Evolutionary conservation across 1,140 invertebrate species (phyloP), one percentile per base, ranked within the genome.

Genomic region (Cyrtorhinus lividipennis): DNA sequence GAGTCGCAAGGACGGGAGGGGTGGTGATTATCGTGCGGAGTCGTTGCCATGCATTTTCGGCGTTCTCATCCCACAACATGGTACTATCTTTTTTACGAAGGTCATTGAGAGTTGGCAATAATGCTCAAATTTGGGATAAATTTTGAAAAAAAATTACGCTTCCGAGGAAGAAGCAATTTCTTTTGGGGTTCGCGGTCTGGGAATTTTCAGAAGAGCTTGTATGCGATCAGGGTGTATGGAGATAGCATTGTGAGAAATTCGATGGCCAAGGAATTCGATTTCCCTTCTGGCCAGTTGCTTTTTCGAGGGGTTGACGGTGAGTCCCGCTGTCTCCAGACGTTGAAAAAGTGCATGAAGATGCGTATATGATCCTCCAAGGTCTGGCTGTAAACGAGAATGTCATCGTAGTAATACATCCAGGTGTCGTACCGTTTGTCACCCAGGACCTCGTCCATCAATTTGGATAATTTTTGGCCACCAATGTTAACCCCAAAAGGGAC

Each of bases 361-460:
- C 53, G 24, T 18, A 64, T n/a, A 58, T 68, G 67, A 30, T 61
- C 48, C 23, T 68, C 67, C 26, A 61, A 66, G 38, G 26, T 62
- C 8, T 27, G 3, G 3, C 38, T 63, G 23, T 63, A 66, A 59
- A 66, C 64, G 45, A 70, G 64, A 24, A 69, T 65, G 61, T 73
- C 75, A 66, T 73, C 73, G 38, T 74, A 23, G 61, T 71, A 75
- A 27, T 53, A 24, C 13, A 57, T 53, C 2, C 27, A 20, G 27
- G 24, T 63, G 2, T 58, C 20, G 56, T 24, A 58, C 2, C 22
- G 22, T 2, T 64, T 22, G 13, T 45, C 44, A 0, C 67, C 65
- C 2, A 67, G 48, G 20, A 71, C 60, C 27, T 64, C 59, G 25
- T 71, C 69, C 60, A 74, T 70, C 8, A 73, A 63, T 30, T 72